phyloP scores from a whole-genome alignment of 1,140 invertebrate species.

The Pteromalus puparum region DNA sequence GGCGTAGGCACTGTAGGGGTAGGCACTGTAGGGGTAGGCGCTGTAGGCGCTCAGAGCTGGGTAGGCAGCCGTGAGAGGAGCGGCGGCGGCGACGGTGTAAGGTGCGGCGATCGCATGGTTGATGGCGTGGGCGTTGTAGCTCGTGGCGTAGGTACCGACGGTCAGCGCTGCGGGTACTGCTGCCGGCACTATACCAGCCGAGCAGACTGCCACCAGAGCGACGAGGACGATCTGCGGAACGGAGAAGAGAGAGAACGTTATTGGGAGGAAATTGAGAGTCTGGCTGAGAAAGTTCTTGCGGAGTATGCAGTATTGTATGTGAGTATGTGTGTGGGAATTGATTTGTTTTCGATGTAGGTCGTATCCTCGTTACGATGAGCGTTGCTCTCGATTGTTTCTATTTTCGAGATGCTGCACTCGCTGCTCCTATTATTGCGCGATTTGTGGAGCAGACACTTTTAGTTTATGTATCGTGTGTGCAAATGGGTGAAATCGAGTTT shows the following conservation, averaged over 20 bases:
- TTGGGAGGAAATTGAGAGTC: not conserved
- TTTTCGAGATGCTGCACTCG: not conserved
- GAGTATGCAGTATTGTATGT: too few species aligned
- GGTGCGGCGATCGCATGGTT: conserved; percentile 79
- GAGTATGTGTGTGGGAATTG: not conserved
- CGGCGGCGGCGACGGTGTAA: conserved; percentile 69
- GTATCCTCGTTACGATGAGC: not conserved
- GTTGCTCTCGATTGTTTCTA: not conserved
- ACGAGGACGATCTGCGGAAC: conserved; percentile 72
- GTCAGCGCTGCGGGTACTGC: conserved; percentile 73
- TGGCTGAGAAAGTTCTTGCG: not conserved
- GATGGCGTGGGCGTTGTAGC: conserved; percentile 79
- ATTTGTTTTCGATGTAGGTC: not conserved
- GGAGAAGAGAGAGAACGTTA: not conserved
- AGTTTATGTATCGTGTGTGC: too few species aligned
- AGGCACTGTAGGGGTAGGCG: conserved; percentile 59
- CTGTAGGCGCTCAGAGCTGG: conserved; percentile 58
- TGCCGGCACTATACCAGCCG: conserved; percentile 68
- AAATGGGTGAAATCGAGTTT: too few species aligned
- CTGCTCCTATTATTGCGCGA: too few species aligned
- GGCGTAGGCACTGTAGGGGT: conserved; percentile 54
- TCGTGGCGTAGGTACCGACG: conserved; percentile 78
- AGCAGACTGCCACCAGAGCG: conserved; percentile 69
- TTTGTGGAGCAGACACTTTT: too few species aligned
- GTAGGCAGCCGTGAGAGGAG: conserved; percentile 64